These are phyloP conservation scores for Homalodisca vitripennis DNA, from an alignment of 1,140 invertebrate genomes.

Conservation along the genomic window DNA sequence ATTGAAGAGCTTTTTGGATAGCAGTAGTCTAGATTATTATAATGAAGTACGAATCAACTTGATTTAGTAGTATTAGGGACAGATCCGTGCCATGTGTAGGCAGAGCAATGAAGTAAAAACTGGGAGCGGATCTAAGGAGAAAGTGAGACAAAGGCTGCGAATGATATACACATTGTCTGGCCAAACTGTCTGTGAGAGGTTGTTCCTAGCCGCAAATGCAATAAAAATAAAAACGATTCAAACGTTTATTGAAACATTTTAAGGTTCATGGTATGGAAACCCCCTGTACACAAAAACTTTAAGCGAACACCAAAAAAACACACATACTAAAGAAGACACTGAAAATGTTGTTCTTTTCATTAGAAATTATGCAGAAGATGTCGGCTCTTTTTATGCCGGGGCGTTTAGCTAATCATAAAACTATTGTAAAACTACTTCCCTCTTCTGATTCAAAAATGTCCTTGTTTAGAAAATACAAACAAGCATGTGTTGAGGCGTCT, in stretches of 20 bases:
- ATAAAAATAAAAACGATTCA: no score
- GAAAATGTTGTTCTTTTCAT: constrained; percentile 25
- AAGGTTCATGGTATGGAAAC: constrained; percentile 1
- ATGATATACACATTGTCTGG: constrained; percentile 23
- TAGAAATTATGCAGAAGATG: constrained; percentile 28
- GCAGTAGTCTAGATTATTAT: constrained; percentile 19
- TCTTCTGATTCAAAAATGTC: constrained; percentile 3
- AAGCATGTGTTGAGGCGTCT: constrained; percentile 18
- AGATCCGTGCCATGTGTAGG: constrained; percentile 7
- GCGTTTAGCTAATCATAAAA: not conserved
- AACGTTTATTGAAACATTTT: constrained; percentile 23
- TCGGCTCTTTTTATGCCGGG: constrained; percentile 29
- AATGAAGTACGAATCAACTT: constrained; percentile 5
- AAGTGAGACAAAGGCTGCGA: constrained; percentile 17
- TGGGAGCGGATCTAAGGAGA: not conserved
- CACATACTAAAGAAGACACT: not conserved
- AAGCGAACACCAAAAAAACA: constrained; percentile 23
- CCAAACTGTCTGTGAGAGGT: constrained; percentile 25
- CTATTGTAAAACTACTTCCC: constrained; percentile 28
- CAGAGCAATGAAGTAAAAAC: constrained; percentile 5
- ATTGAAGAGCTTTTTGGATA: constrained; percentile 10
- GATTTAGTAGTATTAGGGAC: constrained; percentile 12
- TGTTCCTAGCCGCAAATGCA: constrained; percentile 15
- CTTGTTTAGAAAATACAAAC: constrained; percentile 26
- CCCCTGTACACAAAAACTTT: constrained; percentile 13